Base-by-base conservation (phyloP, 2,888 invertebrate genomes). In the Clistopyga incitator region DNA sequence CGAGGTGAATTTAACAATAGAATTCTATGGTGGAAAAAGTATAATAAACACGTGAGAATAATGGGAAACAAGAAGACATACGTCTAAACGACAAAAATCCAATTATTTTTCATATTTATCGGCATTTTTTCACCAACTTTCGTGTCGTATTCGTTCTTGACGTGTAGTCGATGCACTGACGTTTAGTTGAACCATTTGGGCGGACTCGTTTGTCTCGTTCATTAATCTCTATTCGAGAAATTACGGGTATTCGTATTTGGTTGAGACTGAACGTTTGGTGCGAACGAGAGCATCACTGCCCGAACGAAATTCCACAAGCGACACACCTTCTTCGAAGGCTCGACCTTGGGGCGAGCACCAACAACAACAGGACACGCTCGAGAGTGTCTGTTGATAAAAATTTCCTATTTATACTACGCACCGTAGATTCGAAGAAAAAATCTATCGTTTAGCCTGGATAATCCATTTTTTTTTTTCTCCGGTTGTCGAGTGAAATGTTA, bases 291-390 rank as follows among this genome's bases (percentile, higher is more conserved):
- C 52, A 68, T 68, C 68, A 8, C 29, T 15, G 61, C 38, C 34
- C 18, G 34, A 68, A 25, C 56, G 42, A 71, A 71, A 71, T 71
- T 56, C 71, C 23, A 54, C 56, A 71, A 38, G 42, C 71, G 71
- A 56, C 71, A 71, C 71, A 71, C 71, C 71, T 71, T 71, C 25
- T 71, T 71, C 45, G n/a, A n/a, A n/a, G n/a, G 25, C 15, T 56
- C 71, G 71, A 71, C 71, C 71, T 56, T 71, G 71, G 54, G 38
- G 20, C 10, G 38, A 20, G 42, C 6, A 10, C n/a, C 25, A 71
- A 56, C 42, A 56, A 71, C 56, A 8, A 34, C 38, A 34, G 10
- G 0, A 20, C 18, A 54, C 54, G 38, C 20, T 70, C 54, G 54
- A 23, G 54, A 23, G 52, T 70, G 68, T 68, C 68, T 38, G 18